Percentiles rank a stretch among this genome's conserved stretches.
phyloP scores from a whole-genome alignment of 2,113 vertebrate species.

The Cryptotis parvus region DNA sequence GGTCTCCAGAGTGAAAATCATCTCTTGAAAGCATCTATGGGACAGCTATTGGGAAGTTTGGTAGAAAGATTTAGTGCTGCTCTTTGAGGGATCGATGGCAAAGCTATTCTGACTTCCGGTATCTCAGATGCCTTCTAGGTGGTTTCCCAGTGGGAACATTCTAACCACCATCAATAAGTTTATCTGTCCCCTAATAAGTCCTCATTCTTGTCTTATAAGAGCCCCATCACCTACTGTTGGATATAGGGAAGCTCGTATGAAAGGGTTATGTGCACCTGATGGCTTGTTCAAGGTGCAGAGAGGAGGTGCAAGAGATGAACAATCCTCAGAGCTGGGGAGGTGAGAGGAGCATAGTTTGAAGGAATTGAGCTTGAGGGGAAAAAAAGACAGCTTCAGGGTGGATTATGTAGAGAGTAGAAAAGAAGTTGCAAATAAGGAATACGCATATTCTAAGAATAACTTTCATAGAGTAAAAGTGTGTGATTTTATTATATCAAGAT shows the following conservation, averaged over 20 bases:
- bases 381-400: not conserved
- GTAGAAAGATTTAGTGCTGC: slow-evolving; percentile 53
- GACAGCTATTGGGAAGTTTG: slow-evolving; percentile 5
- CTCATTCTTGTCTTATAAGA: not conserved
- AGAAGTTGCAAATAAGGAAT: too few species aligned
- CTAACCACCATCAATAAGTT: slow-evolving; percentile 2
- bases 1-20: slow-evolving; percentile 66
- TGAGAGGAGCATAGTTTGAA: not conserved
- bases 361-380: not conserved
- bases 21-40: slow-evolving; percentile 38
- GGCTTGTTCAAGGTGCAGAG: not conserved
- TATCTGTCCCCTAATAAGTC: not conserved
- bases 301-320: not conserved
- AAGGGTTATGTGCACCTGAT: too few species aligned
- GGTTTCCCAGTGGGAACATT: slow-evolving; percentile 4
- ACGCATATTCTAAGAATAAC: not conserved
- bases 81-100: slow-evolving; percentile 47
- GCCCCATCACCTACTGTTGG: not conserved
- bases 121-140: slow-evolving; percentile 34
- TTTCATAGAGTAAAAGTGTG: not conserved
- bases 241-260: not conserved
- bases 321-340: not conserved
- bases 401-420: not conserved
- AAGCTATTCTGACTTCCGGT: slow-evolving; percentile 52
- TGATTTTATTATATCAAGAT: not conserved